Percentiles rank a stretch among this genome's conserved stretches.
Conservation (phyloP, 92 coral and sea anemone genomes). For the Pocillopora grandis region DNA sequence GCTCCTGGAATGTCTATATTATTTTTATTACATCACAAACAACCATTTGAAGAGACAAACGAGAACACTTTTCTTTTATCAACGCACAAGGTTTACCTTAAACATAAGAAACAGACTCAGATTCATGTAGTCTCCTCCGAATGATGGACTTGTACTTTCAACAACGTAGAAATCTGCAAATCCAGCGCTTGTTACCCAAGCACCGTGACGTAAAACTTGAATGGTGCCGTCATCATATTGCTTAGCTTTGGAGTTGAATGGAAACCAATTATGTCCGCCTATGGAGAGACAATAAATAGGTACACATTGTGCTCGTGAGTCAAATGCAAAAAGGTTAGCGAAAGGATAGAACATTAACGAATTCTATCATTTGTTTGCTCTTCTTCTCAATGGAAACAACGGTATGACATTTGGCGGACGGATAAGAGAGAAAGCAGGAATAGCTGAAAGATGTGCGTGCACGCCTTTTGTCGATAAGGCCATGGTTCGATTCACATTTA, state of each 20-base stretch:
- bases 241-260: slow-evolving; percentile 67
- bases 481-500: too few relatives aligned
- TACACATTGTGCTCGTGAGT: neutral
- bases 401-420: too few relatives aligned
- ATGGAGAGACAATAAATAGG: neutral
- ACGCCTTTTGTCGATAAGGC: too few relatives aligned
- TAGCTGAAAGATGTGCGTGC: too few relatives aligned
- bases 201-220: slow-evolving; percentile 63
- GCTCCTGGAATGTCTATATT: too few relatives aligned
- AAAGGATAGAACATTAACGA: too few relatives aligned
- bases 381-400: too few relatives aligned
- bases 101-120: slow-evolving; percentile 48
- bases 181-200: slow-evolving; percentile 74
- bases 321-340: neutral
- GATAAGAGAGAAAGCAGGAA: too few relatives aligned
- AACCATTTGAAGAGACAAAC: too few relatives aligned
- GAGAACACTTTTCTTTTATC: neutral
- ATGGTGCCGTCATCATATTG: slow-evolving; percentile 51
- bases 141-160: slow-evolving; percentile 66
- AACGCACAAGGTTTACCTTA: slow-evolving; percentile 29
- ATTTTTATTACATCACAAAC: too few relatives aligned
- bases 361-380: too few relatives aligned
- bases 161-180: slow-evolving; percentile 72
- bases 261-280: slow-evolving; percentile 75
- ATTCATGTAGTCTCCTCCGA: slow-evolving; percentile 58